A percentile compares a stretch with the other conserved stretches of the same genome.
phyloP scores from a whole-genome alignment of 2,113 vertebrate genomes.

The Callaeas wilsoni region DNA sequence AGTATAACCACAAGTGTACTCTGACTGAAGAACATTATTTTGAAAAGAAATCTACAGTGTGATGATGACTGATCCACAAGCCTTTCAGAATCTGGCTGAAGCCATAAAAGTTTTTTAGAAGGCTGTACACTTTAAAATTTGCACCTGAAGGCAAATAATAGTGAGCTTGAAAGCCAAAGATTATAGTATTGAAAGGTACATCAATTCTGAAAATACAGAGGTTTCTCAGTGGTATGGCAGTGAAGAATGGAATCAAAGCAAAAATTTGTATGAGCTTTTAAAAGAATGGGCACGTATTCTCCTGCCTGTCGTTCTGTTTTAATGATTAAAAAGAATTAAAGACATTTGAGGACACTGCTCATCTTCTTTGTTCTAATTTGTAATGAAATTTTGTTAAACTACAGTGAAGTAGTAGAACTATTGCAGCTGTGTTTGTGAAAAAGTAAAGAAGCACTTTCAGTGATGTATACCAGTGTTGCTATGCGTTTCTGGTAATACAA shows the following conservation, averaged over 20 bases:
- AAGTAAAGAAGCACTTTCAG: conserved; percentile 4
- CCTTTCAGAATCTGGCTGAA: conserved; percentile 69
- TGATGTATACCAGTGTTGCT: conserved; percentile 7
- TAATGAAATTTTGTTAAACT: conserved; percentile 31
- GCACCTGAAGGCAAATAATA: conserved; percentile 75
- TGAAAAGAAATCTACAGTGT: conserved; percentile 76
- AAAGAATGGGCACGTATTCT: background rate
- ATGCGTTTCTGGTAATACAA: conserved; percentile 35
- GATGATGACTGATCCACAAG: conserved; percentile 71
- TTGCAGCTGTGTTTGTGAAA: conserved; percentile 39
- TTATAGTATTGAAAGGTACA: conserved; percentile 75
- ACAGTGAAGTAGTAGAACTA: background rate
- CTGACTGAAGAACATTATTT: conserved; percentile 75
- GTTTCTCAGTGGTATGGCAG: conserved; percentile 55
- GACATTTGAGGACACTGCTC: background rate
- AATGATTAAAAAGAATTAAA: conserved; percentile 37
- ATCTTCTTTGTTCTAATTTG: background rate
- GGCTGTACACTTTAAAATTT: conserved; percentile 73
- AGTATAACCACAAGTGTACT: conserved; percentile 71
- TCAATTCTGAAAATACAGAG: conserved; percentile 75
- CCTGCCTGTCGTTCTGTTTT: background rate
- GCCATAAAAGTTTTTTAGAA: conserved; percentile 73
- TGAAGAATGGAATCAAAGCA: conserved; percentile 44
- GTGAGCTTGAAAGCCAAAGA: conserved; percentile 75
- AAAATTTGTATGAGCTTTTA: conserved; percentile 36